Evolutionary conservation across 1,140 invertebrate species (phyloP).

Genomic region (Oreohelix idahoensis): DNA sequence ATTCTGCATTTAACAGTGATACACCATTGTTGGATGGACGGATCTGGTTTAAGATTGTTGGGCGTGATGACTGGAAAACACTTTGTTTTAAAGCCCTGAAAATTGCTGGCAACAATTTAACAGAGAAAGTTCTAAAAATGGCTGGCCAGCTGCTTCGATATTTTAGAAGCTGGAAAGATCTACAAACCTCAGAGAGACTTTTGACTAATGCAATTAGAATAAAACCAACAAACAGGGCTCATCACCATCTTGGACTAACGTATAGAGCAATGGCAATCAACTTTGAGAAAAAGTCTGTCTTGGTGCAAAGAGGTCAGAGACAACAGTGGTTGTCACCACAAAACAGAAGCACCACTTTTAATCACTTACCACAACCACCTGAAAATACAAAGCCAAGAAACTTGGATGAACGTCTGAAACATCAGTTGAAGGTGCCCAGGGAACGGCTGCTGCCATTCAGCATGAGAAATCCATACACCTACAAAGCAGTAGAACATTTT

Average conservation of each 20-base stretch:
- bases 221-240: not conserved
- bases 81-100: not conserved
- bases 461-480: not conserved
- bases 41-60: not conserved
- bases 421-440: not conserved
- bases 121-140: constrained; percentile 2
- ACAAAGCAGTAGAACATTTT: not conserved
- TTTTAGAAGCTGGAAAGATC: not conserved
- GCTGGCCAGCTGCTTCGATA: not conserved
- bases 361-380: not conserved
- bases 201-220: not conserved
- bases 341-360: not conserved
- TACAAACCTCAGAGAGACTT: not conserved
- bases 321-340: not conserved
- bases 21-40: not conserved
- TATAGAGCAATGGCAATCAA: not conserved
- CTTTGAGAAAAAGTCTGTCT: not conserved
- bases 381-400: not conserved
- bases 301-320: not conserved
- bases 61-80: not conserved
- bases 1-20: not conserved
- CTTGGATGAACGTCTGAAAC: not conserved
- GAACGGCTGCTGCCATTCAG: not conserved
- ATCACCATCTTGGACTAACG: not conserved
- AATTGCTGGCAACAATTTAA: not conserved